Conservation (phyloP, 2,888 invertebrate genomes). For the Stenurella melanura region DNA sequence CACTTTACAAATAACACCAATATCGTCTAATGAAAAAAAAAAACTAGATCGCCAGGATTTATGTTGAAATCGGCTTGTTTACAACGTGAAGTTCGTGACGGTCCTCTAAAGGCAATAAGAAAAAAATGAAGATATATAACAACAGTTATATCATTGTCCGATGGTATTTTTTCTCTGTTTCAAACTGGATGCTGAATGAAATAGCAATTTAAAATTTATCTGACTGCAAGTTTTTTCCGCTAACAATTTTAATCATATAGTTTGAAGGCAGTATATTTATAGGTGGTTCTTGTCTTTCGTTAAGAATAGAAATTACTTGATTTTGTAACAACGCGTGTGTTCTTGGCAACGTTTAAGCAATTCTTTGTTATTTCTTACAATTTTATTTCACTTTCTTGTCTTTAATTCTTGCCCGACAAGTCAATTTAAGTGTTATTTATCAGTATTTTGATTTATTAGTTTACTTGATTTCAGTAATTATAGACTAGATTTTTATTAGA, state of each 20-base stretch:
- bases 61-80: slow-evolving; percentile 35
- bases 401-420: slow-evolving; percentile 25
- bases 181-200: slow-evolving; percentile 60
- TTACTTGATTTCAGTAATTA: neutral
- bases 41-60: neutral
- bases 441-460: neutral
- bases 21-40: slow-evolving; percentile 2
- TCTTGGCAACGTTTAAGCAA: slow-evolving; percentile 45
- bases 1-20: slow-evolving; percentile 18
- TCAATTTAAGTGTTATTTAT: slow-evolving; percentile 9
- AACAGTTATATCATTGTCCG: slow-evolving; percentile 54
- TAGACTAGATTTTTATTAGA: neutral
- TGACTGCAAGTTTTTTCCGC: slow-evolving; percentile 62
- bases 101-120: slow-evolving; percentile 39
- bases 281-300: slow-evolving; percentile 55
- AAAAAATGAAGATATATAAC: slow-evolving; percentile 53
- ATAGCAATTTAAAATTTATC: slow-evolving; percentile 62
- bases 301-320: slow-evolving; percentile 64
- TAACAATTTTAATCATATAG: slow-evolving; percentile 65
- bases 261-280: slow-evolving; percentile 65
- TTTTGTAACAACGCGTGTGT: slow-evolving; percentile 62
- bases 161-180: slow-evolving; percentile 52
- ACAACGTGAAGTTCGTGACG: slow-evolving; percentile 48
- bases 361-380: slow-evolving; percentile 31
- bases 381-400: slow-evolving; percentile 21